Base-by-base conservation (phyloP, 2,113 vertebrate species). In the Vireo altiloquus region DNA sequence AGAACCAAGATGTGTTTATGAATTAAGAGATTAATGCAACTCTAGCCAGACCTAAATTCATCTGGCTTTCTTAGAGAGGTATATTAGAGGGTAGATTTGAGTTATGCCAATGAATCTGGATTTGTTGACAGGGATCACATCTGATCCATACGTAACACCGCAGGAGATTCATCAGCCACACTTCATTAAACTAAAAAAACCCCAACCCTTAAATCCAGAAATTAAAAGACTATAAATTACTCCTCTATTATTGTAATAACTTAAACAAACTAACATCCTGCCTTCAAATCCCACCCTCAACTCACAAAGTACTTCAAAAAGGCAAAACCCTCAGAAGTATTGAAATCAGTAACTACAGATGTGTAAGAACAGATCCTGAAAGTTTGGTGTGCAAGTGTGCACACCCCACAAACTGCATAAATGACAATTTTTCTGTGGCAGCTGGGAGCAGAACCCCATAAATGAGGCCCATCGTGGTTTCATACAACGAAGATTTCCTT, bases 61-160 rank as follows among this genome's bases (percentile, higher is more conserved):
- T 91, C 79, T 82, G 93, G 33, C 75, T 92, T 97, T 96, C 87
- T 95, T 91, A 91, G 81, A 93, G 86, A 94, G 72, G 84, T 77
- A 61, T 80, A 94, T 96, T 89, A 95, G 89, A 90, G 63, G 76
- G 79, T 94, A 69, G 71, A 95, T 95, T 92, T 90, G 89, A 95
- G 69, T 91, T 96, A 97, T 94, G 94, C 63, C 96, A 97, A 97
- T 91, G 90, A 94, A 94, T 83, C 87, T 91, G 87, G 82, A 95
- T 96, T 95, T 96, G 87, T 95, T 96, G 87, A 82, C 71, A 90
- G 59, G 94, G 95, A 96, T 97, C 96, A 85, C 92, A 95, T 97
- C 84, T 95, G 96, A 97, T 97, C 90, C 90, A 79, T 94, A 2
- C 57, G 83, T 80, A 94, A 92, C 92, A 92, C 92, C 13, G 2